Percentiles rank a stretch among this genome's conserved stretches.
These are phyloP conservation scores for Acanthisitta chloris DNA, from an alignment of 2,113 vertebrate species.

Conservation along the genomic window DNA sequence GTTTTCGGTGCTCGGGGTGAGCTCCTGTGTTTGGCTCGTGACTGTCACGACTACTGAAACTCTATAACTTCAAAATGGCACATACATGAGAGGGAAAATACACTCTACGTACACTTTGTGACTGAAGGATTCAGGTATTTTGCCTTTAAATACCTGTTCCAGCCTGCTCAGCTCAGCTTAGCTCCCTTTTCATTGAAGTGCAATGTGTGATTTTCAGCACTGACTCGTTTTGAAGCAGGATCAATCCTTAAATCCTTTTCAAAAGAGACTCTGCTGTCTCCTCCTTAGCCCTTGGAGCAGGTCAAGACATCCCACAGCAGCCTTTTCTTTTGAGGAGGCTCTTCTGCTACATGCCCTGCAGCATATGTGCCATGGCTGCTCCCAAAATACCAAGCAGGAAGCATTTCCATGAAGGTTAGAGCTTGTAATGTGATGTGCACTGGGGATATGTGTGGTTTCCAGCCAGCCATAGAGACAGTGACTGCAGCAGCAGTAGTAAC, in stretches of 20 bases:
- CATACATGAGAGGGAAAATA: neutral
- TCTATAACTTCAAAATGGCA: neutral
- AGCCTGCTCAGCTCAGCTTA: neutral
- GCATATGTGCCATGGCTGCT: neutral
- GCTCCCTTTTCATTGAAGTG: neutral
- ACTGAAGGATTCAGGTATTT: neutral
- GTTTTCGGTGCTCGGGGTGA: neutral
- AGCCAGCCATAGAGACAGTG: neutral
- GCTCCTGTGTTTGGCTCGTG: neutral
- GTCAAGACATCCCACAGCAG: neutral
- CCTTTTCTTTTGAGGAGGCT: neutral
- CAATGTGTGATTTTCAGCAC: neutral
- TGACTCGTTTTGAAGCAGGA: neutral
- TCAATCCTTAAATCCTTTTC: neutral
- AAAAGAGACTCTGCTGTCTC: neutral
- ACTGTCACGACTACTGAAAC: neutral
- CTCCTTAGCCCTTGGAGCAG: neutral
- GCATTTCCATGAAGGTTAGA: neutral
- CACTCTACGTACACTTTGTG: accelerated
- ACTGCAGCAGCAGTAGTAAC: neutral
- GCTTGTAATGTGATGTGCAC: accelerated
- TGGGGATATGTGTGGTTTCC: neutral
- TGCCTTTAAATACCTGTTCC: neutral
- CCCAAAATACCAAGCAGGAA: neutral
- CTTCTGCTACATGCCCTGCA: neutral